phyloP scores from a whole-genome alignment of 2,113 vertebrate genomes.

The Mormyrus iriodes region DNA sequence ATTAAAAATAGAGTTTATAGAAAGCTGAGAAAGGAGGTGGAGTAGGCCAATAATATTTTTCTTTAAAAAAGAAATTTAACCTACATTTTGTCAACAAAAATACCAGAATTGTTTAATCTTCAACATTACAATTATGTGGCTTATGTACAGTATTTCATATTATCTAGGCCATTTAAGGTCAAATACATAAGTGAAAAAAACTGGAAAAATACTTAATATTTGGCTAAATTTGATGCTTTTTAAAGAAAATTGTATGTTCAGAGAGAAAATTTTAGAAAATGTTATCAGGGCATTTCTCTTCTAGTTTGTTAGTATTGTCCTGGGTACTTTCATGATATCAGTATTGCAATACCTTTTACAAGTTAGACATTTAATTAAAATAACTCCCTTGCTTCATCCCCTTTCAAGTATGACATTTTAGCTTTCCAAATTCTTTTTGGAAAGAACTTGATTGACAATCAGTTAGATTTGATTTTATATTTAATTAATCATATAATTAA shows the following conservation, averaged over 20 bases:
- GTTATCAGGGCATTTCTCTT: not conserved
- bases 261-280: not conserved
- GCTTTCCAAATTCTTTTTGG: too few species aligned
- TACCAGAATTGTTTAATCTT: not conserved
- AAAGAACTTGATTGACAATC: not conserved
- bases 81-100: slow-evolving; percentile 46
- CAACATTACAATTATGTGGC: not conserved
- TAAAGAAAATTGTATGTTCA: not conserved
- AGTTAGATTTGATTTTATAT: not conserved
- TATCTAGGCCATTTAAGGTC: not conserved
- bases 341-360: not conserved
- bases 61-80: slow-evolving; percentile 46
- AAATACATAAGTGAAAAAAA: not conserved
- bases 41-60: slow-evolving; percentile 37
- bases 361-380: too few species aligned
- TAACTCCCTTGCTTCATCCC: too few species aligned
- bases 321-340: not conserved
- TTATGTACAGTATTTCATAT: not conserved
- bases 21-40: slow-evolving; percentile 36
- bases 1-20: slow-evolving; percentile 53
- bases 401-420: too few species aligned
- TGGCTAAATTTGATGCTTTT: not conserved
- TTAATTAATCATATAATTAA: not conserved
- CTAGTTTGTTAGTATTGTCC: not conserved
- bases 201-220: not conserved